phyloP scores from a whole-genome alignment of 2,888 invertebrate genomes.

The Aleiodes testaceus region DNA sequence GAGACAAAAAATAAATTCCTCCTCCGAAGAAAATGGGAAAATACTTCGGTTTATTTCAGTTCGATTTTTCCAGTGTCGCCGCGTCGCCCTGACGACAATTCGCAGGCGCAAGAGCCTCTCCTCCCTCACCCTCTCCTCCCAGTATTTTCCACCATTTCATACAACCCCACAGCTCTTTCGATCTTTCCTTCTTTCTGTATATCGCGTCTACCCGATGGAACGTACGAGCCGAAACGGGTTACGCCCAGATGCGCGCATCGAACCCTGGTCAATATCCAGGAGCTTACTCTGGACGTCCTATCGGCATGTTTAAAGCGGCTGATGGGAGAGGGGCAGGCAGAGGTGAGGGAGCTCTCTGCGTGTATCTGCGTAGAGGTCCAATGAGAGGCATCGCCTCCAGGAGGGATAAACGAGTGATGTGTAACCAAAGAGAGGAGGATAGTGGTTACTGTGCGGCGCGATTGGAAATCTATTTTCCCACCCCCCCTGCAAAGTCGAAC shows the following conservation, averaged over 20 bases:
- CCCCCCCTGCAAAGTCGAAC: slow-evolving; percentile 73
- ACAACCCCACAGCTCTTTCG: slow-evolving; percentile 28
- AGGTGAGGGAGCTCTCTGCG: slow-evolving; percentile 70
- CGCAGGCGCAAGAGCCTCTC: slow-evolving; percentile 70
- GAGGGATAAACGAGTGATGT: slow-evolving; percentile 29
- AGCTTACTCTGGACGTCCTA: slow-evolving; percentile 50
- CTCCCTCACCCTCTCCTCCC: slow-evolving; percentile 42
- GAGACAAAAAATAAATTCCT: slow-evolving; percentile 4
- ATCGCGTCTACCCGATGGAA: slow-evolving; percentile 49
- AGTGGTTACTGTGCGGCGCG: slow-evolving; percentile 63
- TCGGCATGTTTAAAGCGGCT: slow-evolving; percentile 23
- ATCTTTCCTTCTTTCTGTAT: slow-evolving; percentile 50
- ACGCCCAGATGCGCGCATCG: slow-evolving; percentile 74
- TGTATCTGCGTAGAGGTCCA: slow-evolving; percentile 59
- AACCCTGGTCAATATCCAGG: slow-evolving; percentile 71
- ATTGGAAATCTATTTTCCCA: slow-evolving; percentile 73
- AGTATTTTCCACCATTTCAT: slow-evolving; percentile 41
- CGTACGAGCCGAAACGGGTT: slow-evolving; percentile 66
- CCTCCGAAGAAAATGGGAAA: slow-evolving; percentile 61
- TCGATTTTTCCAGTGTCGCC: slow-evolving; percentile 73
- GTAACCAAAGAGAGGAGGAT: slow-evolving; percentile 42
- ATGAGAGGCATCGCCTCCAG: slow-evolving; percentile 49
- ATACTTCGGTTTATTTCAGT: slow-evolving; percentile 72
- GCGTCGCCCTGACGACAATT: slow-evolving; percentile 71
- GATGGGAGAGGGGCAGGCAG: slow-evolving; percentile 45